These are phyloP conservation scores for Miniopterus natalensis DNA, from an alignment of 2,113 vertebrate genomes.

Conservation along the genomic window DNA sequence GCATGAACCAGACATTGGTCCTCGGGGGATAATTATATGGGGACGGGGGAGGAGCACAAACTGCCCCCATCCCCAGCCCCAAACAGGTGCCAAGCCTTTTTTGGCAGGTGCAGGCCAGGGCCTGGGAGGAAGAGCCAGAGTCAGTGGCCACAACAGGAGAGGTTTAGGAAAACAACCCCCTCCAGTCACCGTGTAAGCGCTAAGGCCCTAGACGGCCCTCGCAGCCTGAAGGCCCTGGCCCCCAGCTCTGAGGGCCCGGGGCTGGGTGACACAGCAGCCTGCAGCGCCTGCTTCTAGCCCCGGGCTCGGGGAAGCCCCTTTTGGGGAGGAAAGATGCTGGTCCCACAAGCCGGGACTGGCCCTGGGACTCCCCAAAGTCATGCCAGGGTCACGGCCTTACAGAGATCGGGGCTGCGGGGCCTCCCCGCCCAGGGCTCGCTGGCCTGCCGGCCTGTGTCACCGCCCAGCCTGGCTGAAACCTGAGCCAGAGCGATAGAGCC, in stretches of 20 bases:
- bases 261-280: background rate
- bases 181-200: background rate
- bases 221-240: background rate
- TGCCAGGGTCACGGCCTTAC: background rate
- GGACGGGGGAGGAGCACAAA: background rate
- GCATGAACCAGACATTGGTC: background rate
- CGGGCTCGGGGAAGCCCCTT: background rate
- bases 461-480: constrained; percentile 78
- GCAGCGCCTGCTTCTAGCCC: background rate
- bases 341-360: background rate
- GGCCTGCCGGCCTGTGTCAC: background rate
- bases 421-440: background rate
- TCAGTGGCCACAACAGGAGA: background rate
- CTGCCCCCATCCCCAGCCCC: background rate
- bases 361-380: background rate
- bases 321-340: background rate
- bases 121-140: background rate
- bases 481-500: constrained; percentile 83
- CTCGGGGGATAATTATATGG: background rate
- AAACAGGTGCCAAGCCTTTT: constrained; percentile 48
- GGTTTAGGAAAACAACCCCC: background rate
- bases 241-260: background rate
- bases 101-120: constrained; percentile 11
- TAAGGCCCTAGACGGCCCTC: background rate
- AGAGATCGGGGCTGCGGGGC: background rate